These are phyloP conservation scores for Madoqua kirkii DNA, from an alignment of 2,113 vertebrate species.

Conservation along the genomic window DNA sequence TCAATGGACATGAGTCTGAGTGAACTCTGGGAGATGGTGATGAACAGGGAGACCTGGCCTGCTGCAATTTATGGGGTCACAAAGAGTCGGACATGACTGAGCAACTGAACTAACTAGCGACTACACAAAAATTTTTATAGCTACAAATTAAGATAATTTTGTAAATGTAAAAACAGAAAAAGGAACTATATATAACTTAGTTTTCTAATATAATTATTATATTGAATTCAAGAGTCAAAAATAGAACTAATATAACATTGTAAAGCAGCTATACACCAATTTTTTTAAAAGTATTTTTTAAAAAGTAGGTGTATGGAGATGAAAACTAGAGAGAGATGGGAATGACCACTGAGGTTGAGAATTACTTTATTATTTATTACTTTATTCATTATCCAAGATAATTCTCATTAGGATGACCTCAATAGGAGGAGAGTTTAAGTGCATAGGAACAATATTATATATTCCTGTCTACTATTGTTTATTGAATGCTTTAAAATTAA, in stretches of 20 bases:
- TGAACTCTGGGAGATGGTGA: no score
- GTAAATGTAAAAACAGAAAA: slow-evolving; percentile 3
- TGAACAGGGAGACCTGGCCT: no score
- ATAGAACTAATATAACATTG: neutral
- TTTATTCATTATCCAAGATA: neutral
- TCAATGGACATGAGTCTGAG: no score
- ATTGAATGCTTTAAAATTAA: neutral
- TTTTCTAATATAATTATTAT: neutral
- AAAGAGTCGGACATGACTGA: no score
- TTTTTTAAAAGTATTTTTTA: fast-evolving
- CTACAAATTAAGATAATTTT: neutral
- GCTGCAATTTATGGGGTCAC: no score
- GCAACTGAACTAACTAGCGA: neutral
- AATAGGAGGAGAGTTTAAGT: neutral
- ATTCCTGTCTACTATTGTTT: neutral
- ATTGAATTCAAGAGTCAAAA: neutral
- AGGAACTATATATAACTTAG: neutral
- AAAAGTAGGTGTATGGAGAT: neutral
- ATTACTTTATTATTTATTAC: neutral
- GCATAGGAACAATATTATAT: neutral
- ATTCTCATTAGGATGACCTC: neutral
- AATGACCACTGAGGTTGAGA: neutral
- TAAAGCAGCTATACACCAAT: neutral
- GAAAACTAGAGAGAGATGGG: neutral
- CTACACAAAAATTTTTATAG: neutral